Evolutionary conservation across 2,888 invertebrate species (phyloP).

Genomic region (Micropterix aruncella): DNA sequence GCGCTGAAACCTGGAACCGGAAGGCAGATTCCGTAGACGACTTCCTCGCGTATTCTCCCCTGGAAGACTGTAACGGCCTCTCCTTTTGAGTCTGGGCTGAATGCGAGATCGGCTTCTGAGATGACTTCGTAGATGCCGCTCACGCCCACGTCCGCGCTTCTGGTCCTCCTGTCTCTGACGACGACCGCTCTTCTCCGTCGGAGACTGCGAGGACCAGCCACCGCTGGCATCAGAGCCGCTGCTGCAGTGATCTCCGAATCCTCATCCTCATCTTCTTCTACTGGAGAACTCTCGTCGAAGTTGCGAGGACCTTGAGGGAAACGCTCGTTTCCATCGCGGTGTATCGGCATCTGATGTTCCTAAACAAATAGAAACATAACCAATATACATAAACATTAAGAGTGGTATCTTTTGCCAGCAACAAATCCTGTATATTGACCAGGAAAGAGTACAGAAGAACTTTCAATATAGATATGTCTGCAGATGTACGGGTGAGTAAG

Average conservation of each 20-base stretch:
- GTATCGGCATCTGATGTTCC: constrained; percentile 32
- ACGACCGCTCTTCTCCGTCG: constrained; percentile 50
- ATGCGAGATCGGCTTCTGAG: constrained; percentile 81
- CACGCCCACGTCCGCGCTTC: constrained; percentile 80
- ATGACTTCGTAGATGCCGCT: constrained; percentile 84
- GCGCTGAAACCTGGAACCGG: constrained; percentile 82
- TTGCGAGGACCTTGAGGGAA: constrained; percentile 72
- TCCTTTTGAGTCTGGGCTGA: constrained; percentile 66
- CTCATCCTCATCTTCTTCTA: constrained; percentile 33
- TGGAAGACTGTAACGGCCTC: constrained; percentile 81
- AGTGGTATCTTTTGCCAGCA: too few relatives aligned
- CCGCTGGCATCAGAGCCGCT: constrained; percentile 35
- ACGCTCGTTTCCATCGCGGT: constrained; percentile 44
- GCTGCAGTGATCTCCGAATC: constrained; percentile 20
- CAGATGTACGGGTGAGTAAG: too few relatives aligned
- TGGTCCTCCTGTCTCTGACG: constrained; percentile 55
- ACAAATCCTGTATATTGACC: too few relatives aligned
- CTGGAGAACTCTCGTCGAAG: constrained; percentile 26
- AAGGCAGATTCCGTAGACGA: constrained; percentile 84
- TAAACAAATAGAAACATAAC: constrained; percentile 9
- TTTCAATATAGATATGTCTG: too few relatives aligned
- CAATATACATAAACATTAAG: too few relatives aligned
- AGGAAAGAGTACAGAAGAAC: too few relatives aligned
- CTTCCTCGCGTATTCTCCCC: constrained; percentile 76
- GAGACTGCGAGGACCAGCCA: constrained; percentile 43